Base-by-base conservation (phyloP, 2,888 invertebrate species). In the Siphonodentalium dalli region DNA sequence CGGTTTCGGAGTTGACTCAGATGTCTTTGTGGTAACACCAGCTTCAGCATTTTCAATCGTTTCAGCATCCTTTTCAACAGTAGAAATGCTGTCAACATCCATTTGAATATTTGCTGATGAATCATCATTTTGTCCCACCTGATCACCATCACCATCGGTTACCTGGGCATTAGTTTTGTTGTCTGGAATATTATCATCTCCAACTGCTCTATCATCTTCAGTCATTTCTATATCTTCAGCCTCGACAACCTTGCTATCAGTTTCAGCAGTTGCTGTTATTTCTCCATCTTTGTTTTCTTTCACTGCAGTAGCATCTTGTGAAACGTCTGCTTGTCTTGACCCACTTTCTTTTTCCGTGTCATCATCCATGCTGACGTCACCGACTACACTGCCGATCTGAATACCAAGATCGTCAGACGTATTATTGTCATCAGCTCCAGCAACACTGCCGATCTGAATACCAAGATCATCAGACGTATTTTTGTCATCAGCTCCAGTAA, bases 1-100 rank as follows among this genome's bases (percentile, higher is more conserved):
- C n/a, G n/a, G n/a, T n/a, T n/a, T n/a, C n/a, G n/a, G n/a, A n/a
- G n/a, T n/a, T n/a, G n/a, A n/a, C n/a, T n/a, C n/a, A n/a, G n/a
- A n/a, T n/a, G n/a, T n/a, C n/a, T n/a, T n/a, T n/a, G n/a, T n/a
- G n/a, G n/a, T n/a, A n/a, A n/a, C n/a, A n/a, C n/a, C n/a, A n/a
- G n/a, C n/a, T n/a, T n/a, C n/a, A n/a, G n/a, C n/a, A n/a, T n/a
- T n/a, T n/a, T n/a, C n/a, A n/a, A n/a, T n/a, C n/a, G n/a, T n/a
- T 35, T 54, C 24, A 26, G 23, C 47, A 48, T 33, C 41, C 35
- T 47, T 28, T n/a, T 43, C 33, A 29, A 5, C 31, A 29, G 31
- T 29, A 18, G 4, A 5, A 43, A 15, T 20, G 18, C 8, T 43
- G 3, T 18, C 39, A 11, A n/a, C n/a, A n/a, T n/a, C n/a, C n/a